Base-by-base conservation (phyloP, 2,888 invertebrate genomes). In the Protonemura montana region DNA sequence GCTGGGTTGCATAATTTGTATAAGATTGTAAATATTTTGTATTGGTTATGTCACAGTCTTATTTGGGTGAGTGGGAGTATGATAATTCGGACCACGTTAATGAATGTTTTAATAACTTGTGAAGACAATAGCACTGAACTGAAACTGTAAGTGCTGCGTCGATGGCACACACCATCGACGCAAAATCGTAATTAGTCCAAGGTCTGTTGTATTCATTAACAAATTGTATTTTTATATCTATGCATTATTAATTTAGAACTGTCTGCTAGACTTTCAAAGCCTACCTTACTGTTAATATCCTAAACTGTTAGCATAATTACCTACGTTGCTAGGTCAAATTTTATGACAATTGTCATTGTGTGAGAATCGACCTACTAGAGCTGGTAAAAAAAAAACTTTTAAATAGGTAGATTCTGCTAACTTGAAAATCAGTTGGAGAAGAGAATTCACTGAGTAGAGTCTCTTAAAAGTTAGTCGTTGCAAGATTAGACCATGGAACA, bases 351-450 rank as follows among this genome's bases (percentile, higher is more conserved):
- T 83, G 42, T 83, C 35, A 28, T 42, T 35, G 35, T 41, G 42
- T 83, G 82, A 42, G 82, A 83, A 83, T 83, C 35, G 82, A 83
- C 82, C 82, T 83, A 83, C 35, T 83, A 81, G 28, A 2, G 59
- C 13, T 21, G 21, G 59, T 21, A 59, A 10, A 21, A 30, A 80
- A n/a, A 29, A 81, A 81, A 81, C 81, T 81, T 81, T 81, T 81
- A 81, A 81, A 30, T 30, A 81, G 81, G 81, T 30, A 81, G 81
- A 42, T 83, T 83, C 26, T 83, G 35, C 26, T 26, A 35, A 83
- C 41, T 13, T 83, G 41, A 41, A 35, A 35, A 41, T 83, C 41
- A 83, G 82, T 83, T 42, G 42, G 3, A 42, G 26, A 41, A 30
- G 41, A 42, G 42, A 41, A 42, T 83, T 35, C 82, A 41, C 41